Conservation (phyloP, 2,113 vertebrate species). For the Triplophysa rosa region DNA sequence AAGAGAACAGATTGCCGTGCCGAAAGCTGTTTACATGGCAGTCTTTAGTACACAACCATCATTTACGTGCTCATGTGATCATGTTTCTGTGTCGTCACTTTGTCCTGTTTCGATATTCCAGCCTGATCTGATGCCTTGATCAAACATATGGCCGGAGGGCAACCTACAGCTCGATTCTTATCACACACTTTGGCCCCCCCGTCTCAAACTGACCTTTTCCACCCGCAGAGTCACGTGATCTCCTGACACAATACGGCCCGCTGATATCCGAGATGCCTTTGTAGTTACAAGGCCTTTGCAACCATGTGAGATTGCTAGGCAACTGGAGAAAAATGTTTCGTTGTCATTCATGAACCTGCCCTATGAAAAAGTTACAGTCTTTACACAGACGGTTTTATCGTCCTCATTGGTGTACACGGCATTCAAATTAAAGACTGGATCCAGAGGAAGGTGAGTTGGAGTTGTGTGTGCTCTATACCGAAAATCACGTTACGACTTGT, state of each 20-base stretch:
- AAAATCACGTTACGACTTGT: slow-evolving; percentile 10
- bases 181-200: slow-evolving; percentile 36
- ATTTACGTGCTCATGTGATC: background rate
- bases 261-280: slow-evolving; percentile 32
- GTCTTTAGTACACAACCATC: background rate
- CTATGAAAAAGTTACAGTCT: background rate
- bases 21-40: slow-evolving; percentile 7
- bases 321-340: slow-evolving; percentile 23
- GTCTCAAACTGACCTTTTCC: slow-evolving; percentile 37
- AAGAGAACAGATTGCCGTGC: background rate
- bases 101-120: background rate
- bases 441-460: background rate
- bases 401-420: background rate
- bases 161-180: slow-evolving; percentile 39
- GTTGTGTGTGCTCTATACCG: background rate
- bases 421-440: background rate
- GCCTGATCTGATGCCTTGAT: slow-evolving; percentile 9
- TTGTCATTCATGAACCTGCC: slow-evolving; percentile 11
- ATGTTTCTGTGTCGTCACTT: slow-evolving; percentile 3
- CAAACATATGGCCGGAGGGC: background rate
- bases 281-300: slow-evolving; percentile 20
- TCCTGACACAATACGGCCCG: slow-evolving; percentile 27
- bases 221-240: slow-evolving; percentile 19
- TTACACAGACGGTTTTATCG: background rate
- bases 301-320: slow-evolving; percentile 23